Base-by-base conservation (phyloP, 2,888 invertebrate species). In the Chalcosyrphus nemorum region DNA sequence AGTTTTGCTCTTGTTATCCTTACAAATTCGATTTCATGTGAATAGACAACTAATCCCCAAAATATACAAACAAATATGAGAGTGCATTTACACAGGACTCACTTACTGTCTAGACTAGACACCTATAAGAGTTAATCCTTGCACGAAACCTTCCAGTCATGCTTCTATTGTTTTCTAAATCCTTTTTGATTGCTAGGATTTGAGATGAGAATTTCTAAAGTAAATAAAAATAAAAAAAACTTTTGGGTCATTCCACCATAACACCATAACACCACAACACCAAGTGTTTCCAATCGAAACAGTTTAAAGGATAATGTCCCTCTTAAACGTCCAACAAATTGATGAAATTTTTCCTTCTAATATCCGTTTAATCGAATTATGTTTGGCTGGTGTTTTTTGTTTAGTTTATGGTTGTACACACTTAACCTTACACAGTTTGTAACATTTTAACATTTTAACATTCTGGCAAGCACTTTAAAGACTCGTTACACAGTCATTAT, bases 401-500 rank as follows among this genome's bases (percentile, higher is more conserved):
- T 32, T 15, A 21, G 17, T 43, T 21, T 38, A 41, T 70, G 38
- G 13, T 13, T 47, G 43, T 38, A 68, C 38, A 75, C 75, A 70
- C 70, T 57, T 61, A 63, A 75, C 70, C 56, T 63, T 63, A 70
- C 75, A 70, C 75, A 63, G 56, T 70, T n/a, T n/a, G n/a, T n/a
- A n/a, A n/a, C n/a, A n/a, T n/a, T n/a, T n/a, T n/a, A n/a, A n/a
- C n/a, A n/a, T n/a, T 63, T 75, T 70, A 70, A 81, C 75, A 75
- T 63, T 56, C 35, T 81, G 68, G 61, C 50, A 75, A 81, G 75
- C 70, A 75, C 57, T 81, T 76, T 81, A 81, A 81, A 70, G 68
- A 61, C 75, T 75, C 75, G 54, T 81, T 75, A 81, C 75, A 68
- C 54, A 81, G 41, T 61, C 81, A 63, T 81, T 75, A 75, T 75